Base-by-base conservation (phyloP, 2,113 vertebrate genomes). In the Elephas maximus region DNA sequence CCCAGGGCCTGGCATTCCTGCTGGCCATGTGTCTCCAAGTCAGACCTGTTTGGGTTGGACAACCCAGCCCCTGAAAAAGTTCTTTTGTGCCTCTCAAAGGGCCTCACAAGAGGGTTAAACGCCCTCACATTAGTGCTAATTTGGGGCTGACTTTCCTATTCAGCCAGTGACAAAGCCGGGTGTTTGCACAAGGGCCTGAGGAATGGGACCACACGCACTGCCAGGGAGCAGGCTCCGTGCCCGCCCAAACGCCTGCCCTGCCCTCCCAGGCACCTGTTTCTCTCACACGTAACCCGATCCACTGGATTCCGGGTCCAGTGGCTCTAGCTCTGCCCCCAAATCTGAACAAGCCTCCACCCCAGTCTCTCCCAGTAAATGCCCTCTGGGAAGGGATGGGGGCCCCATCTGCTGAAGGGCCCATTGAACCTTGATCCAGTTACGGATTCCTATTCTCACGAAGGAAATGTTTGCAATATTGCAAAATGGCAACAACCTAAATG, bases 41-140 rank as follows among this genome's bases (percentile, higher is more conserved):
- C 93, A 97, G 96, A 98, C 98, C 98, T 98, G 97, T 97, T 91
- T 95, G 97, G 97, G 92, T 93, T 95, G 97, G 78, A 95, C 93
- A 85, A 96, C 85, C 88, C 24, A n/a, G 90, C 90, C 88, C 78
- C 81, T 94, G 95, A 69, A 93, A 89, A 93, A 82, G 92, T 73
- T 65, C 97, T 83, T 97, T 98, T 97, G 96, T 98, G 95, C 48
- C 85, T 89, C 90, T 97, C 96, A 96, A 97, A 95, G 96, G 96
- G 96, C 97, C 95, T 96, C 96, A 62, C 48, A n/a, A 69, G 90
- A 96, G 97, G 93, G 96, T 96, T 98, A 88, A 96, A 81, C 48
- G 1, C 93, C 97, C 93, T 97, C 81, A 62, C 82, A 92, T 97
- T 97, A 97, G 93, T 73, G 93, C 92, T 98, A 97, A 98, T 97